A percentile compares a stretch with the other conserved stretches of the same genome.
Evolutionary conservation across 2,113 vertebrate genomes (phyloP).

Genomic region (Gorsachius goisagi): DNA sequence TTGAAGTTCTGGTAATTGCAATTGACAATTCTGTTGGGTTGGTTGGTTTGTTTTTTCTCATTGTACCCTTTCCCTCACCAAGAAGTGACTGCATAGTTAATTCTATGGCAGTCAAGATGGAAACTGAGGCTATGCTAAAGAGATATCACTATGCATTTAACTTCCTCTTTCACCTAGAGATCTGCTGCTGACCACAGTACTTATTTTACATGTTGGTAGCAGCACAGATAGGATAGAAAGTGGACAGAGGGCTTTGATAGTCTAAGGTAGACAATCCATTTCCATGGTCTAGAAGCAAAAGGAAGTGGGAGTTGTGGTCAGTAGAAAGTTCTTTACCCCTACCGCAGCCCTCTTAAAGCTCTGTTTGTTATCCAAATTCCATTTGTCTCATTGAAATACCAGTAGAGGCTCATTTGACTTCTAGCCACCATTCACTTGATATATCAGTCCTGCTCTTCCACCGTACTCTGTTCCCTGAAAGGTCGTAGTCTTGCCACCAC

Average conservation of each 20-base stretch:
- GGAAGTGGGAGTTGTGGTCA: background rate
- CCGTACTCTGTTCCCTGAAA: background rate
- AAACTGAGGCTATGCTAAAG: background rate
- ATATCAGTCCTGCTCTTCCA: background rate
- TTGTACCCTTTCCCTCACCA: rapidly evolving
- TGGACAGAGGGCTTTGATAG: background rate
- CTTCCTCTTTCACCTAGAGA: background rate
- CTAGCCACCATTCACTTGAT: background rate
- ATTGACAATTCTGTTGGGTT: background rate
- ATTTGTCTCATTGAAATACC: background rate
- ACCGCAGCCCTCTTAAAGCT: background rate
- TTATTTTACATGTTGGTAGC: background rate
- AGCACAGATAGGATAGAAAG: background rate
- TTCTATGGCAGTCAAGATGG: background rate
- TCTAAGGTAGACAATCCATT: background rate
- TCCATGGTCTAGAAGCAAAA: background rate
- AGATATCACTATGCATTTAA: background rate
- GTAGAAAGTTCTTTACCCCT: background rate
- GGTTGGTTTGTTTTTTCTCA: background rate
- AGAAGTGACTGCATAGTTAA: background rate
- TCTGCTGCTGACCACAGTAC: background rate
- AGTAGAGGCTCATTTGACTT: background rate
- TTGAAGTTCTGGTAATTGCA: background rate
- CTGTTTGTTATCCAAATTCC: background rate
- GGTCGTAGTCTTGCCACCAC: background rate